A percentile compares a stretch with the other conserved stretches of the same genome.
Conservation (phyloP, 2,797 vertebrate genomes). For the Phaenicophaeus curvirostris region DNA sequence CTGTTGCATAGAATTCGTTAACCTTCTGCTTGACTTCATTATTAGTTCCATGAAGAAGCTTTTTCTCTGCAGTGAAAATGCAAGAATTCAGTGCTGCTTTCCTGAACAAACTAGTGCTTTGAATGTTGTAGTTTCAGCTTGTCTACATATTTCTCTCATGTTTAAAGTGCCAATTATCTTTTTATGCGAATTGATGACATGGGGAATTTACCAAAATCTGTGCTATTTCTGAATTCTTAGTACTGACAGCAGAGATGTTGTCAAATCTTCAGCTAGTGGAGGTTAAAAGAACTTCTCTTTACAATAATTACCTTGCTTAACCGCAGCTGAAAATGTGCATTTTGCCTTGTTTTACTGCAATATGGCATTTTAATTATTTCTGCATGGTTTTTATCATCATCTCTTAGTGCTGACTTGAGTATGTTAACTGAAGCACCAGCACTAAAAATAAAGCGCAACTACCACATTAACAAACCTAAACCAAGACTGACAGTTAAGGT, state of each 20-base stretch:
- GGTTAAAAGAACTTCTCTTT: background rate
- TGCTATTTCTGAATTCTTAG: background rate
- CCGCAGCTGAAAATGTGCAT: background rate
- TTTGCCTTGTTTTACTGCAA: background rate
- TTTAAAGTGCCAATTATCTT: background rate
- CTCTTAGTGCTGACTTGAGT: background rate
- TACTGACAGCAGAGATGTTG: background rate
- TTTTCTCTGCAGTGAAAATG: background rate
- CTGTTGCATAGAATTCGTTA: background rate
- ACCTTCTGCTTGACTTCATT: background rate
- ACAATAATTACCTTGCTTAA: background rate
- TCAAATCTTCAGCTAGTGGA: background rate
- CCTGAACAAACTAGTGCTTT: background rate
- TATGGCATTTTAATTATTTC: background rate
- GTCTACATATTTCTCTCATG: background rate
- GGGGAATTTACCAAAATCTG: background rate
- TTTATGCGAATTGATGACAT: background rate
- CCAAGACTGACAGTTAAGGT: background rate
- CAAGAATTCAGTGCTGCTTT: background rate
- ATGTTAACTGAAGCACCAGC: background rate
- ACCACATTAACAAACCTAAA: background rate
- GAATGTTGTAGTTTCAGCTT: background rate
- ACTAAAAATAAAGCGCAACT: background rate
- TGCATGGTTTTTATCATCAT: background rate
- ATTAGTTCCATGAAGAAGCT: background rate